phyloP scores from a whole-genome alignment of 2,888 invertebrate genomes.

The Caenorhabditis doughertyi region DNA sequence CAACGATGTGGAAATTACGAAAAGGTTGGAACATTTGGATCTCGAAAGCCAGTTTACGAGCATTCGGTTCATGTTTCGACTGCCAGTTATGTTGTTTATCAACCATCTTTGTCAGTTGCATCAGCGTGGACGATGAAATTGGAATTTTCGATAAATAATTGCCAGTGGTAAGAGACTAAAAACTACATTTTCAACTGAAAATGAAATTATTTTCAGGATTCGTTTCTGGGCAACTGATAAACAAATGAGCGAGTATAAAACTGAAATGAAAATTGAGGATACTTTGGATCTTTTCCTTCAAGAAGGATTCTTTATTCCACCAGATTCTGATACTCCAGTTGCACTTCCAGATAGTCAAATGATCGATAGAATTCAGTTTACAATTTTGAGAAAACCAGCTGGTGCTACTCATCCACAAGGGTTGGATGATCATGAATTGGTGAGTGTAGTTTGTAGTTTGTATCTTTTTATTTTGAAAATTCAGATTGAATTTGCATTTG shows the following conservation, averaged over 20 bases:
- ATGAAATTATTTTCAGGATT: conserved; percentile 23
- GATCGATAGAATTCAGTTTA: conserved; percentile 30
- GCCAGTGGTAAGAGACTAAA: conserved; percentile 30
- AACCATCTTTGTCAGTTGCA: background rate
- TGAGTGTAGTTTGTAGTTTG: background rate
- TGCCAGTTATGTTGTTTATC: background rate
- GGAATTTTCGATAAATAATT: conserved; percentile 11
- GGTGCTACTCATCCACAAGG: background rate
- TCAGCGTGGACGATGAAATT: background rate
- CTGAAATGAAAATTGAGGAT: conserved; percentile 2
- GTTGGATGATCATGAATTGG: conserved; percentile 16
- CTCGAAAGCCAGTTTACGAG: conserved; percentile 24
- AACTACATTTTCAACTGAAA: background rate
- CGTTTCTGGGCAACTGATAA: conserved; percentile 40
- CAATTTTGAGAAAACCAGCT: background rate
- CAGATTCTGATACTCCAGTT: conserved; percentile 14
- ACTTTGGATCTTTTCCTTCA: conserved; percentile 34
- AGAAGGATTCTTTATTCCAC: conserved; percentile 39
- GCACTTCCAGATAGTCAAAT: conserved; percentile 25
- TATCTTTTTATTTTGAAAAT: background rate
- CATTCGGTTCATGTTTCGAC: conserved; percentile 17
- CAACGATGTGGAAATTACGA: conserved; percentile 18
- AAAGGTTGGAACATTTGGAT: conserved; percentile 7
- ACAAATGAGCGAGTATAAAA: background rate
- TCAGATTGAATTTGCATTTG: conserved; percentile 43